phyloP scores from a whole-genome alignment of 1,140 invertebrate genomes.

The Drosophila nigrodunni region DNA sequence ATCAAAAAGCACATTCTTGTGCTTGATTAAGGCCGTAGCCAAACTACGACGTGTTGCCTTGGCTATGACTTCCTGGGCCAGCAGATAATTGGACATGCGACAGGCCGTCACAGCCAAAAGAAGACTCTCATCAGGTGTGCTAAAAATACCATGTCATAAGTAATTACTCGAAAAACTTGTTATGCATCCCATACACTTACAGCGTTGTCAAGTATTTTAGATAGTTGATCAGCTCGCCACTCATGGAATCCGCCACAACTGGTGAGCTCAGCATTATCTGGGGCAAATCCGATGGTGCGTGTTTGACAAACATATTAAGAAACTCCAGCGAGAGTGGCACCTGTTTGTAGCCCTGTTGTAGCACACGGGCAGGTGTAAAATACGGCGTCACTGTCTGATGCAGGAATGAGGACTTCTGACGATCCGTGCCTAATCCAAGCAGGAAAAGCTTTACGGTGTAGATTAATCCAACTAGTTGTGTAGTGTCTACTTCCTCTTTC shows the following conservation, averaged over 20 bases:
- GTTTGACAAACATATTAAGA: slow-evolving; percentile 81
- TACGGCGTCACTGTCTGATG: slow-evolving; percentile 71
- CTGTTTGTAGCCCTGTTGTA: slow-evolving; percentile 72
- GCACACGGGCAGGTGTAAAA: slow-evolving; percentile 67
- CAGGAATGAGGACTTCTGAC: slow-evolving; percentile 67
- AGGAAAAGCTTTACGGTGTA: slow-evolving; percentile 79
- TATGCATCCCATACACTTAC: slow-evolving; percentile 46
- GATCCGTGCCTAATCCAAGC: slow-evolving; percentile 71
- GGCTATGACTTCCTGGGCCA: slow-evolving; percentile 72
- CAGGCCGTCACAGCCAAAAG: slow-evolving; percentile 76
- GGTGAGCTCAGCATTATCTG: slow-evolving; percentile 77
- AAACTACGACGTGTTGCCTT: slow-evolving; percentile 63
- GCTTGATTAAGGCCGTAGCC: slow-evolving; percentile 72
- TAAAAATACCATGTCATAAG: slow-evolving; percentile 11
- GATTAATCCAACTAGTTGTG: slow-evolving; percentile 69
- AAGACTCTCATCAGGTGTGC: slow-evolving; percentile 72
- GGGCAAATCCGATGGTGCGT: slow-evolving; percentile 67
- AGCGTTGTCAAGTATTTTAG: slow-evolving; percentile 68
- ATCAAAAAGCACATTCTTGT: slow-evolving; percentile 81
- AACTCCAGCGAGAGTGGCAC: slow-evolving; percentile 76
- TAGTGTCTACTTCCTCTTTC: slow-evolving; percentile 36
- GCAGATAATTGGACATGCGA: slow-evolving; percentile 80
- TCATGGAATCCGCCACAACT: slow-evolving; percentile 79
- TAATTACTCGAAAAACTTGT: not conserved
- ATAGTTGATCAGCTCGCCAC: slow-evolving; percentile 78